A percentile compares a stretch with the other conserved stretches of the same genome.
These are phyloP conservation scores for Anseranas semipalmata DNA, from an alignment of 2,113 vertebrate genomes.

Conservation along the genomic window DNA sequence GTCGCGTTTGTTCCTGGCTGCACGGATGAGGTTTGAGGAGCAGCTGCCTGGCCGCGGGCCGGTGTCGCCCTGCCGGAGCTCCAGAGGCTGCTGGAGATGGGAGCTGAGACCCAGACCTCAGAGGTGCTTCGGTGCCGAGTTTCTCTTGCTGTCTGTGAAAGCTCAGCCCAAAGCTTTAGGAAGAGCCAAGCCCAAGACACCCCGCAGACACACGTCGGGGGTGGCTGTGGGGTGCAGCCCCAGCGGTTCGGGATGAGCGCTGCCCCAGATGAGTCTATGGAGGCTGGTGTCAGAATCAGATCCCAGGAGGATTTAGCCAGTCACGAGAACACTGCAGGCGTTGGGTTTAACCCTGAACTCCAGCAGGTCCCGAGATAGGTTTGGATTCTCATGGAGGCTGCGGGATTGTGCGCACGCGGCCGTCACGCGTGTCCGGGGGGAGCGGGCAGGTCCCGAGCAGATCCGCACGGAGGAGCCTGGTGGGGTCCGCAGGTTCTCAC, in stretches of 20 bases:
- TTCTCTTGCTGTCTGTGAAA: rapidly evolving
- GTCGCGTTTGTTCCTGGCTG: neutral
- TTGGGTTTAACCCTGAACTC: neutral
- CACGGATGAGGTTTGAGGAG: neutral
- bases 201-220: rapidly evolving
- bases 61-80: neutral
- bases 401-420: neutral
- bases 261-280: neutral
- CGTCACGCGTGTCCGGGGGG: neutral
- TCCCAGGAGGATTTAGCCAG: neutral
- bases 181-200: neutral
- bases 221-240: neutral
- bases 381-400: neutral
- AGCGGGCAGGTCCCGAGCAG: neutral
- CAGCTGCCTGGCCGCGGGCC: neutral
- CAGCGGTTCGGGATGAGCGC: neutral
- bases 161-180: neutral
- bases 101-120: neutral
- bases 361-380: neutral
- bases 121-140: neutral
- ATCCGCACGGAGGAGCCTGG: neutral
- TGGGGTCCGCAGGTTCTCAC: neutral
- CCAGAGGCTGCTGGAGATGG: neutral
- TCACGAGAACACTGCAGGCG: neutral
- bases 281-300: neutral